These are phyloP conservation scores for Halcyon badia DNA, from an alignment of 2,797 vertebrate genomes.

Conservation along the genomic window DNA sequence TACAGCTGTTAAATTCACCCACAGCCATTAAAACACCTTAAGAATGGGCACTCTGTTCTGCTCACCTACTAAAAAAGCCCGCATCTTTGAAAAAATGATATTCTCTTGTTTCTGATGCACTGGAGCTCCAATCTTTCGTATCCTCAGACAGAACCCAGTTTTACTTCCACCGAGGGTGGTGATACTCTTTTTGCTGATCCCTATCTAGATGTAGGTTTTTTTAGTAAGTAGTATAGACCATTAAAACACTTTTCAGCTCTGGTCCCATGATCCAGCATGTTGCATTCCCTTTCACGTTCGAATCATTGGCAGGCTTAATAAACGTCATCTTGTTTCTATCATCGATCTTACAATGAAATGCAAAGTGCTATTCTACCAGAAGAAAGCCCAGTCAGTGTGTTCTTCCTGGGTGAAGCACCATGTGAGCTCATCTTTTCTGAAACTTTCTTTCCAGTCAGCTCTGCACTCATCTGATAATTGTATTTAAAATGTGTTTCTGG, in stretches of 20 bases:
- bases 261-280: fast-evolving
- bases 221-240: neutral
- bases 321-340: neutral
- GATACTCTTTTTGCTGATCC: neutral
- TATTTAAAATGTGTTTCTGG: neutral
- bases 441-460: neutral
- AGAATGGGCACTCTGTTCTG: neutral
- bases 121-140: neutral
- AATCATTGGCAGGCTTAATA: neutral
- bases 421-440: neutral
- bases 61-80: neutral
- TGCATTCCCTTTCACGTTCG: neutral
- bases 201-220: neutral
- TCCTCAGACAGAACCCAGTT: neutral
- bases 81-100: neutral
- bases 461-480: neutral
- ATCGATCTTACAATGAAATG: neutral
- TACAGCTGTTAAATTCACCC: neutral
- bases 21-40: neutral
- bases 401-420: neutral
- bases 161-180: neutral
- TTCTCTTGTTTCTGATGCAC: neutral
- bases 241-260: neutral
- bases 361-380: neutral
- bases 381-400: neutral